A percentile compares a stretch with the other conserved stretches of the same genome.
Conservation (phyloP, 1,140 invertebrate genomes). For the Tetraneura akinire region DNA sequence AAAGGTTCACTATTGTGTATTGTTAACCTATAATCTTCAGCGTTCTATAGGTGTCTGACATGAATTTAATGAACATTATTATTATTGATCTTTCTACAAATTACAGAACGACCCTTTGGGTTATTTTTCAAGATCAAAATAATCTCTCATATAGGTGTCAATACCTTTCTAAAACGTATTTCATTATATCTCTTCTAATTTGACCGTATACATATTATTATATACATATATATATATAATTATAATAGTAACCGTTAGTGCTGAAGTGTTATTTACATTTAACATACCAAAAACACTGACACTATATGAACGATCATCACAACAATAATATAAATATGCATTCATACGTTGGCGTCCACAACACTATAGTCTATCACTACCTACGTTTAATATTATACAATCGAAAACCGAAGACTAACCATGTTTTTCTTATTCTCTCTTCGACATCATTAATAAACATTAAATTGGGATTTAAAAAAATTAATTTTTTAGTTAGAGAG, state of each 20-base stretch:
- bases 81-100: constrained; percentile 26
- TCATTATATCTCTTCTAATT: neutral
- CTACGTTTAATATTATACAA: too few relatives aligned
- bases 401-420: too few relatives aligned
- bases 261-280: neutral
- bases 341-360: neutral
- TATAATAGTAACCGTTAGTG: neutral
- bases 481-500: too few relatives aligned
- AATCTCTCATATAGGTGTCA: neutral
- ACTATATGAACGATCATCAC: neutral
- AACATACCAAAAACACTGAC: neutral
- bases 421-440: too few relatives aligned
- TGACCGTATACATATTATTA: too few relatives aligned
- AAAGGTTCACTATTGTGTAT: constrained; percentile 15
- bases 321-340: neutral
- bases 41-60: constrained; percentile 8
- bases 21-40: constrained; percentile 10
- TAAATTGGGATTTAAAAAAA: too few relatives aligned
- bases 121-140: constrained; percentile 9
- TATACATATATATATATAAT: too few relatives aligned
- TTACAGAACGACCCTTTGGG: neutral
- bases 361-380: neutral
- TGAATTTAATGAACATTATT: neutral
- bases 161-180: constrained; percentile 1
- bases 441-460: too few relatives aligned